phyloP scores from a whole-genome alignment of 64 coral and sea anemone species.

The Platygyra sinensis region DNA sequence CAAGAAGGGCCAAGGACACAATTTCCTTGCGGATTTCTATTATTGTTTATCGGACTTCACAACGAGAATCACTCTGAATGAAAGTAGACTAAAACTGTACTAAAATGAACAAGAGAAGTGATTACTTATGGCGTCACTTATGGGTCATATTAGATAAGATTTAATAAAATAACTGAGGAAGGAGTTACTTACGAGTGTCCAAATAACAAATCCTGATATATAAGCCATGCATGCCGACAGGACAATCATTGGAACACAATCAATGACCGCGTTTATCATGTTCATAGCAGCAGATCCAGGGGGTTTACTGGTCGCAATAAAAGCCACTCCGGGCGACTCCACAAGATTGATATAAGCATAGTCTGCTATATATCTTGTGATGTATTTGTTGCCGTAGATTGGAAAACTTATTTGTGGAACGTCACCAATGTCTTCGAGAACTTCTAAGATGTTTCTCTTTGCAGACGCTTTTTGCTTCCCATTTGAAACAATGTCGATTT shows the following conservation, averaged over 20 bases:
- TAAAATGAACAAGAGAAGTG: no score
- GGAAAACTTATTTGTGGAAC: slow-evolving; percentile 45
- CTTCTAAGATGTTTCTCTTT: slow-evolving; percentile 34
- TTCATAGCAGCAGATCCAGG: slow-evolving; percentile 2
- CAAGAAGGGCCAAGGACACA: no score
- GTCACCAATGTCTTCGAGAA: slow-evolving; percentile 17
- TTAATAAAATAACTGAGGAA: no score
- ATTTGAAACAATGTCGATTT: slow-evolving; percentile 15
- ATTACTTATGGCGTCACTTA: no score
- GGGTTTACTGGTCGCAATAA: neutral
- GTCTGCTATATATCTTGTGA: slow-evolving; percentile 1
- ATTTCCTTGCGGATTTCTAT: no score
- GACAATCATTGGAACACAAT: slow-evolving; percentile 5
- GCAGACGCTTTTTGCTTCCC: neutral
- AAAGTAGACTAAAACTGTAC: no score
- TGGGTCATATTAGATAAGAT: no score
- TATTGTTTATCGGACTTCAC: no score
- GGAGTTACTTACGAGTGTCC: slow-evolving; percentile 31
- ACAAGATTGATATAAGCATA: slow-evolving; percentile 27
- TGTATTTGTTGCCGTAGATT: slow-evolving; percentile 64
- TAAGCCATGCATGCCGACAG: slow-evolving; percentile 48
- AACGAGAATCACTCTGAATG: no score
- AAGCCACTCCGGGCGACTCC: slow-evolving; percentile 50
- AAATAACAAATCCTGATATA: slow-evolving; percentile 49
- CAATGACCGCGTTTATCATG: slow-evolving; percentile 22